Evolutionary conservation across 2,888 invertebrate species (phyloP), one percentile per base, ranked within the genome.

Genomic region (Trilocha varians): DNA sequence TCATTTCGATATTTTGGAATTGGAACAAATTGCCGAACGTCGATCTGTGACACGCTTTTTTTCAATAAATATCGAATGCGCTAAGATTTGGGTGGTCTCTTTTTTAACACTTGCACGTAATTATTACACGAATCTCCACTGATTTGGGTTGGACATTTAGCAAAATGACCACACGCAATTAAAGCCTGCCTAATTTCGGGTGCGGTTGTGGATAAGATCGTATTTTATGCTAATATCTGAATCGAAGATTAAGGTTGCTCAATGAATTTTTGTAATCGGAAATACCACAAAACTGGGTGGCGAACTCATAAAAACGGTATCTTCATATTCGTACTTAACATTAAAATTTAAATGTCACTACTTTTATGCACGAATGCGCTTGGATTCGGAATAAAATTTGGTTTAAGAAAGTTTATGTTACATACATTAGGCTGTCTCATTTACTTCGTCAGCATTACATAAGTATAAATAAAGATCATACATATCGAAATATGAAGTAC

Each of bases 181-280:
- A 71, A 70, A 67, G 69, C 64, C 62, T 60, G 55, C 66, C 71
- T 73, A 74, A 77, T 75, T 72, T 67, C 42, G 60, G 62, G 63
- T 62, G 63, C 61, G 61, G 52, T 61, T 51, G 56, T 67, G 62
- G 74, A 78, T 79, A 70, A 72, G 72, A 74, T 70, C 70, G 56
- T 67, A 68, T 75, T 76, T 74, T 77, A 82, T 82, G 77, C 62
- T 68, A 75, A 73, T 71, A 70, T 67, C 60, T 59, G 55, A 55
- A 67, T 67, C 54, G 52, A 55, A 58, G 63, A 71, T 66, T 70
- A 57, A 65, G 59, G 52, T 56, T 46, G 47, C 49, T 49, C 59
- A 55, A 66, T 70, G 68, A 72, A 71, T 71, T 70, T 74, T 44
- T 57, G 57, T 70, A 65, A 78, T 74, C 79, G 78, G 82, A 82